Percentiles rank a stretch among this genome's conserved stretches.
phyloP scores from a whole-genome alignment of 2,113 vertebrate species.

The Leucopternis melanops region DNA sequence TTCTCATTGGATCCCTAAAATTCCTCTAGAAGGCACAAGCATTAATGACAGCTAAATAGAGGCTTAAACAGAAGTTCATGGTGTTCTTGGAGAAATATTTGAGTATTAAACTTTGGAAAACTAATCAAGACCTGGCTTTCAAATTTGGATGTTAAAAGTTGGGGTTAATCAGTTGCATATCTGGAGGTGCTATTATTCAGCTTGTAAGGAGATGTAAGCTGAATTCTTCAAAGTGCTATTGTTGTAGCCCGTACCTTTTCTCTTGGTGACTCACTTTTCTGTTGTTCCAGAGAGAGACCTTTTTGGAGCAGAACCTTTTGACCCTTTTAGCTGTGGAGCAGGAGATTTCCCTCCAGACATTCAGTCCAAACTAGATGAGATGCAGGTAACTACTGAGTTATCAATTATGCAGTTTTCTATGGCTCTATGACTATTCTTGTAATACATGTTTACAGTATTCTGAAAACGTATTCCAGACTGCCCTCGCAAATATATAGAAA shows the following conservation, averaged over 20 bases:
- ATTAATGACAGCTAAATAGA: neutral
- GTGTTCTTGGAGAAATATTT: neutral
- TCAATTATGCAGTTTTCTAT: neutral
- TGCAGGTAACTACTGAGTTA: constrained; percentile 86
- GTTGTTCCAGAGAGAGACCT: constrained; percentile 86
- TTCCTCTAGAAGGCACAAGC: neutral
- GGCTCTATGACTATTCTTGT: neutral
- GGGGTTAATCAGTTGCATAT: neutral
- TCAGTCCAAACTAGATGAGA: constrained; percentile 97
- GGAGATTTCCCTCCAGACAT: constrained; percentile 96
- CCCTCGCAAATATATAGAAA: neutral
- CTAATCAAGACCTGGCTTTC: neutral
- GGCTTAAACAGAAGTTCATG: neutral
- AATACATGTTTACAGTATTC: neutral
- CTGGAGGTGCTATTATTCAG: neutral
- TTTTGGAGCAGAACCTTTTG: constrained; percentile 96
- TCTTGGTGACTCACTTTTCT: constrained; percentile 38
- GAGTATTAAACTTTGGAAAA: neutral
- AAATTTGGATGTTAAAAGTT: neutral
- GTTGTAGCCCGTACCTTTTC: rapidly evolving
- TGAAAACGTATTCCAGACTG: neutral
- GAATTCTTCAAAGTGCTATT: neutral
- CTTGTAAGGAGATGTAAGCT: neutral
- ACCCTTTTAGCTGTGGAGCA: constrained; percentile 93
- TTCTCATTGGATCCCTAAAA: rapidly evolving